These are phyloP conservation scores for Cercopithecus petaurista DNA, from an alignment of 2,797 vertebrate species.

Conservation along the genomic window DNA sequence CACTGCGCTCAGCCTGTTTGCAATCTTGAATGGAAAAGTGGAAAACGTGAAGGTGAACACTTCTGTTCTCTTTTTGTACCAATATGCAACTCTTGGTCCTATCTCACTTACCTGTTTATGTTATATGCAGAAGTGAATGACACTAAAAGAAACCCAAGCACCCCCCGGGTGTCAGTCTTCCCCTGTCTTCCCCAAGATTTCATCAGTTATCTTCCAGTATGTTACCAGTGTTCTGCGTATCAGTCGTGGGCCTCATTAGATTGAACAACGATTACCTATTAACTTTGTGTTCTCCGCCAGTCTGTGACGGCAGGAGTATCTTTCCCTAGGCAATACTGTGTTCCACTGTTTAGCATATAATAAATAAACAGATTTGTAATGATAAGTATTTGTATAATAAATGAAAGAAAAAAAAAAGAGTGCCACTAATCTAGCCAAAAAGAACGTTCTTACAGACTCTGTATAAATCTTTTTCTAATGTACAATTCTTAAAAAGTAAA, in stretches of 20 bases:
- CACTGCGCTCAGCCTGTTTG: not conserved
- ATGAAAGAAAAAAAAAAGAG: not conserved
- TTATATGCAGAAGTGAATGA: not conserved
- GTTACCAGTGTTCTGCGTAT: not conserved
- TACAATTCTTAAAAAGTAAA: constrained; percentile 13
- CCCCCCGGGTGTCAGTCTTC: not conserved
- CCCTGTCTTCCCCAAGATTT: not conserved
- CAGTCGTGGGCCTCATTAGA: not conserved
- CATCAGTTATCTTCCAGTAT: not conserved
- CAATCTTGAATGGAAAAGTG: not conserved
- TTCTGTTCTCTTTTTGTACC: not conserved
- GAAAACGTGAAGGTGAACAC: not conserved
- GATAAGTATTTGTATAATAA: not conserved
- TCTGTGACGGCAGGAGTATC: not conserved
- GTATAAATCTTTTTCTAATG: not conserved
- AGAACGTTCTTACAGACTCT: not conserved
- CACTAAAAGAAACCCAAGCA: not conserved
- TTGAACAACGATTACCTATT: not conserved
- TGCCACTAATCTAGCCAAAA: not conserved
- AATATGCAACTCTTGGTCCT: not conserved
- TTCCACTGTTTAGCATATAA: not conserved
- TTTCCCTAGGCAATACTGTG: not conserved
- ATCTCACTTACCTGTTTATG: not conserved
- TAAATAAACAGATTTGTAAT: not conserved
- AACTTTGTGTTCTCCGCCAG: not conserved